Evolutionary conservation across 2,888 invertebrate species (phyloP).

Genomic region (Caenorhabditis panamensis): DNA sequence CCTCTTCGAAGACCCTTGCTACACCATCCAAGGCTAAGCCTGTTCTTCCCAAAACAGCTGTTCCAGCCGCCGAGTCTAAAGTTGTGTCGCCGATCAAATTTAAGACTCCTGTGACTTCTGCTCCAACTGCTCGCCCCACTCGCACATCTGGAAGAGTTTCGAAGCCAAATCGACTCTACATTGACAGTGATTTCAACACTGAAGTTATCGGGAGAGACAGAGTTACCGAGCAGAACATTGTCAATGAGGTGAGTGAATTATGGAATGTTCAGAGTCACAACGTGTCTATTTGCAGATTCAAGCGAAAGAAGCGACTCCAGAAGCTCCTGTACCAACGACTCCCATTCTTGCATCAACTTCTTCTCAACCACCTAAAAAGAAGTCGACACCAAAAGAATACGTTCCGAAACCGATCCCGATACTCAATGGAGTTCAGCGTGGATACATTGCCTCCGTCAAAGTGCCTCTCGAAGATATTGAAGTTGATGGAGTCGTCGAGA

Average conservation of each 20-base stretch:
- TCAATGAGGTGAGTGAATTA: constrained; percentile 14
- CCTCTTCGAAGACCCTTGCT: too few species aligned
- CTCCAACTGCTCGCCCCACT: not conserved
- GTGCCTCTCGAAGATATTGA: constrained; percentile 37
- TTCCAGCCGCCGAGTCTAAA: not conserved
- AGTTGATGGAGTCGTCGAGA: constrained; percentile 29
- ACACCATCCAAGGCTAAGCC: not conserved
- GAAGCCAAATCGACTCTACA: constrained; percentile 57
- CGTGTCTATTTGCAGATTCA: too few species aligned
- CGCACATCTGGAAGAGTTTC: constrained; percentile 43
- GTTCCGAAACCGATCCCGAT: constrained; percentile 32
- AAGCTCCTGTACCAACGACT: not conserved
- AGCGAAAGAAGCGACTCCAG: constrained; percentile 19
- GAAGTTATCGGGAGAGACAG: constrained; percentile 33
- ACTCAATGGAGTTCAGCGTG: constrained; percentile 31
- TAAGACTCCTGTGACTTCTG: too few species aligned
- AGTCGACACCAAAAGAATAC: constrained; percentile 8
- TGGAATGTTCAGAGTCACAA: too few species aligned
- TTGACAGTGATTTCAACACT: constrained; percentile 36
- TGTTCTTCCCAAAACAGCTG: not conserved
- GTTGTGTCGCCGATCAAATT: not conserved
- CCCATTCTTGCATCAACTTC: not conserved
- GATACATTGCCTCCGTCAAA: constrained; percentile 59
- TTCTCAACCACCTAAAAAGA: not conserved
- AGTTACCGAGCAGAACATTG: constrained; percentile 35